phyloP scores from a whole-genome alignment of 1,140 invertebrate species.

The Colletes latitarsis region DNA sequence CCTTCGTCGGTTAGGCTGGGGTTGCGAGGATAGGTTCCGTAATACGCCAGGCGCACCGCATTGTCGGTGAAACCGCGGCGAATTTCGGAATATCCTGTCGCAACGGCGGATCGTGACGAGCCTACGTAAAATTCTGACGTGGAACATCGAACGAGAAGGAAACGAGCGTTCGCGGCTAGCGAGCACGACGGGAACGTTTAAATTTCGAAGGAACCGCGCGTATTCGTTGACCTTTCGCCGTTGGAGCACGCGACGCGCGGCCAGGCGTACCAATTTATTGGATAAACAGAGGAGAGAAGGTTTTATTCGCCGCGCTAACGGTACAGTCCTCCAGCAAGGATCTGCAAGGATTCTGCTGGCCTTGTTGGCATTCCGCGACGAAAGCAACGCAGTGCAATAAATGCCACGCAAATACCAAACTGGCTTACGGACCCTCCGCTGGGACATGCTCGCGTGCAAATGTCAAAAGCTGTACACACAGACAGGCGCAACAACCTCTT shows the following conservation, averaged over 20 bases:
- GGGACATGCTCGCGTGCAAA: conserved; percentile 44
- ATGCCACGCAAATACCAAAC: conserved; percentile 71
- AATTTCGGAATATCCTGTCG: conserved; percentile 42
- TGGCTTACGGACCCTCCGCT: conserved; percentile 40
- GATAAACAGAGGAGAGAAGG: conserved; percentile 7
- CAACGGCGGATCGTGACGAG: conserved; percentile 26
- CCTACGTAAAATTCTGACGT: neutral
- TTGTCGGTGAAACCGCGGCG: conserved; percentile 13
- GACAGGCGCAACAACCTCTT: conserved; percentile 7
- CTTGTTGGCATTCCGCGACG: conserved; percentile 47
- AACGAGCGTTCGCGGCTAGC: no score
- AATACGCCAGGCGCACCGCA: neutral
- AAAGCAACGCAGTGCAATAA: conserved; percentile 56
- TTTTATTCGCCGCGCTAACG: conserved; percentile 32
- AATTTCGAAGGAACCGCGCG: neutral
- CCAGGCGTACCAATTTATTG: conserved; percentile 11
- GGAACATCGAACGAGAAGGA: neutral
- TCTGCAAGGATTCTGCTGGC: conserved; percentile 55
- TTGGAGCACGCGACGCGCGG: neutral
- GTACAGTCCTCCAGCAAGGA: conserved; percentile 31
- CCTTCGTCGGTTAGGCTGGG: no score
- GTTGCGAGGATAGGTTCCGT: neutral
- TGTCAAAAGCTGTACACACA: conserved; percentile 46
- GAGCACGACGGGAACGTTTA: neutral
- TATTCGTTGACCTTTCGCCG: neutral